phyloP scores from a whole-genome alignment of 2,113 vertebrate species.

The Neolamprologus sp. region DNA sequence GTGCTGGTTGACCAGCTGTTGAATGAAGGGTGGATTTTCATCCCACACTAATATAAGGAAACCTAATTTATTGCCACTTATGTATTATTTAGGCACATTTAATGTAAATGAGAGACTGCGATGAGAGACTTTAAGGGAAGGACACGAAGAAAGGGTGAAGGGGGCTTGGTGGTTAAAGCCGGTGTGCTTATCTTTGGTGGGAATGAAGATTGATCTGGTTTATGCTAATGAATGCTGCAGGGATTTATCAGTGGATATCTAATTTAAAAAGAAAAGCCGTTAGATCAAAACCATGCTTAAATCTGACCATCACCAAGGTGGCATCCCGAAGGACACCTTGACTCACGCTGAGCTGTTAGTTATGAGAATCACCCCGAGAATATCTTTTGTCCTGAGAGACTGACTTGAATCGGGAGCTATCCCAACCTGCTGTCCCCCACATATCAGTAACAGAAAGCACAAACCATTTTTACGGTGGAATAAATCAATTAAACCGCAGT shows the following conservation, averaged over 20 bases:
- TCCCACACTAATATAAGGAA: slow-evolving; percentile 28
- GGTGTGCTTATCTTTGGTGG: slow-evolving; percentile 60
- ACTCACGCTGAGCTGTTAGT: not conserved
- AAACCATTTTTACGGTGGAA: not conserved
- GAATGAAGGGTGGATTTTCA: slow-evolving; percentile 44
- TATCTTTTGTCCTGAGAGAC: not conserved
- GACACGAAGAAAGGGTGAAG: not conserved
- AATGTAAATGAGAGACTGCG: slow-evolving; percentile 22
- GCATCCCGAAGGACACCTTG: slow-evolving; percentile 7
- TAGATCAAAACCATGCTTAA: slow-evolving; percentile 40
- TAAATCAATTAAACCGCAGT: not conserved
- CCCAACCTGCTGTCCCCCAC: slow-evolving; percentile 12
- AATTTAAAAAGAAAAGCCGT: slow-evolving; percentile 11
- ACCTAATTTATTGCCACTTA: slow-evolving; percentile 64
- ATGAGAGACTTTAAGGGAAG: not conserved
- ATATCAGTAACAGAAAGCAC: slow-evolving; percentile 44
- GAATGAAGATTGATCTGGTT: slow-evolving; percentile 74
- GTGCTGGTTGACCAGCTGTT: slow-evolving; percentile 3
- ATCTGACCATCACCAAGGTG: slow-evolving; percentile 64
- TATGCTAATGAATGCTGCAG: slow-evolving; percentile 44
- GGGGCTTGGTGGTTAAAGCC: not conserved
- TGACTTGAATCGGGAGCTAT: not conserved
- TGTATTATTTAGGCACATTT: slow-evolving; percentile 61
- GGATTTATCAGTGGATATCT: slow-evolving; percentile 18
- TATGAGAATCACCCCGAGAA: not conserved